phyloP scores from a whole-genome alignment of 2,888 invertebrate species.

The Oscheius myriophilus region DNA sequence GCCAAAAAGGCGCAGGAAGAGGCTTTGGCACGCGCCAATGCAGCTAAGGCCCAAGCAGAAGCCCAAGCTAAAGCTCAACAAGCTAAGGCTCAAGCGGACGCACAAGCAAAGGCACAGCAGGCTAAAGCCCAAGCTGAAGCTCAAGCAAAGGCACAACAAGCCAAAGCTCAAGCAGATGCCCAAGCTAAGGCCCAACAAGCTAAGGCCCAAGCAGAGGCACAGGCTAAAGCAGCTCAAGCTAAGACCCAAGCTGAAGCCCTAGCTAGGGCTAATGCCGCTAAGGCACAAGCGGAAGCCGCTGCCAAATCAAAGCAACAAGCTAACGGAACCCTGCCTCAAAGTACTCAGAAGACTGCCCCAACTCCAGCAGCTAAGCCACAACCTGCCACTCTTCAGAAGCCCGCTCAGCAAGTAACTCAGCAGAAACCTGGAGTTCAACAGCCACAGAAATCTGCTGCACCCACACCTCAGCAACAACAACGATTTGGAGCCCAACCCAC shows the following conservation, averaged over 20 bases:
- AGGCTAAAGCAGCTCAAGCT: constrained; percentile 32
- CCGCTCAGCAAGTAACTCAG: constrained; percentile 17
- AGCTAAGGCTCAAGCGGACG: constrained; percentile 30
- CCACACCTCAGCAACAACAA: constrained; percentile 16
- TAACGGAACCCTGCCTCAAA: constrained; percentile 19
- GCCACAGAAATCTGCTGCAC: not conserved
- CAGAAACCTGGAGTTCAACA: not conserved
- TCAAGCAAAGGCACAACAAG: constrained; percentile 25
- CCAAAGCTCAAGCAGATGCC: constrained; percentile 33
- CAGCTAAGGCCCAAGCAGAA: constrained; percentile 25
- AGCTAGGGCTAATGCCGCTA: constrained; percentile 27
- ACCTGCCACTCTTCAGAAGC: constrained; percentile 12
- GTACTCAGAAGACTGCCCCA: constrained; percentile 31
- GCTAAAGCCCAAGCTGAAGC: constrained; percentile 23
- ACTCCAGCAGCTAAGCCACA: constrained; percentile 17
- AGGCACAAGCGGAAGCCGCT: constrained; percentile 29
- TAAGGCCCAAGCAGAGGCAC: constrained; percentile 23
- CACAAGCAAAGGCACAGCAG: constrained; percentile 27
- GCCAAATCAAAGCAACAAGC: constrained; percentile 6
- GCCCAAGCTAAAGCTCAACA: not conserved
- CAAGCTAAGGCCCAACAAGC: constrained; percentile 29
- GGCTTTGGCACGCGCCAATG: constrained; percentile 19
- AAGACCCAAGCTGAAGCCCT: constrained; percentile 38
- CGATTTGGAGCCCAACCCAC: constrained; percentile 3
- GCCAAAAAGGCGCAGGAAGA: constrained; percentile 21